Base-by-base conservation (phyloP, 2,113 vertebrate species). In the Eudyptes chrysolophus region DNA sequence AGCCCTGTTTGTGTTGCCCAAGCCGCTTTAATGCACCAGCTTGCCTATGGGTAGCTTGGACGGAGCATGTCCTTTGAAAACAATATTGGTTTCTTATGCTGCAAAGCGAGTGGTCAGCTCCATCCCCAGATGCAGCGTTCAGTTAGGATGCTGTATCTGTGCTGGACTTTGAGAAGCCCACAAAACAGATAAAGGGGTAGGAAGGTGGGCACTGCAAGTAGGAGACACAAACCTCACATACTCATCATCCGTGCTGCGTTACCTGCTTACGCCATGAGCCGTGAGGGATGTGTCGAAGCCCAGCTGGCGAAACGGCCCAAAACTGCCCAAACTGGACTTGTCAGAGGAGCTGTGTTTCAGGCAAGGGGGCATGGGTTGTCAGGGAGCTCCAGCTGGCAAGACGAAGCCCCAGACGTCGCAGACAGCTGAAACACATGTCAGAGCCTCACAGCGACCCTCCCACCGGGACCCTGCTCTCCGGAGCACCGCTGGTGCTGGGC, bases 161-260 rank as follows among this genome's bases (percentile, higher is more conserved):
- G 38, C n/a, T 0, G 1, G 34, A 2, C 69, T 46, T 24, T 24
- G 71, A 38, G 86, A 64, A 71, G 57, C 18, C 48, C 71, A 26
- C n/a, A 55, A 40, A 55, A 22, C 29, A 48, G 62, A 3, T 9
- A 21, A 2, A 26, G 38, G 38, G n/a, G 3, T 2, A 46, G 61
- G 15, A 62, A 64, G 26, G 29, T 12, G 48, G 9, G 34, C 11
- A 1, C 36, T 61, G 22, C 7, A 2, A 14, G 52, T 0, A 5
- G 62, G 15, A 29, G 79, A 42, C 71, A n/a, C 32, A 6, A 1
- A 26, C 64, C n/a, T 44, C 19, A 42, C 40, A 1, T 12, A 15
- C 27, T 19, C 29, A 5, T 3, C 48, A 30, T 60, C 51, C 0
- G 0, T 38, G 54, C 34, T 54, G 55, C 0, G 0, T 7, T 30